Conservation (phyloP, 2,888 invertebrate genomes). For the Theretra japonica region DNA sequence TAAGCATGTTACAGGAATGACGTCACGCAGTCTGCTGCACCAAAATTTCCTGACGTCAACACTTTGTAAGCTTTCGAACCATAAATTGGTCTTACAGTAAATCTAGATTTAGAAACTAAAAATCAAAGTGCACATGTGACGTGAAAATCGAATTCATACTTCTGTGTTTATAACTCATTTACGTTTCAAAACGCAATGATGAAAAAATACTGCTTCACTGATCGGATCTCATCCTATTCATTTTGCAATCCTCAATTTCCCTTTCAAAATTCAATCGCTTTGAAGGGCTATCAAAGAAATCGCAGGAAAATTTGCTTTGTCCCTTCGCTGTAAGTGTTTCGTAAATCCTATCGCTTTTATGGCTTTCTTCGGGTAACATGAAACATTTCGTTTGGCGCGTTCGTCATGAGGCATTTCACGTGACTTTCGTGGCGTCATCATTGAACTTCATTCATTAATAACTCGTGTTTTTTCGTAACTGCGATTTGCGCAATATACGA, state of each 20-base stretch:
- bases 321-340: constrained; percentile 30
- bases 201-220: too few species aligned
- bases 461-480: neutral
- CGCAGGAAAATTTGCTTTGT: constrained; percentile 11
- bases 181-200: too few species aligned
- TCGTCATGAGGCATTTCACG: neutral
- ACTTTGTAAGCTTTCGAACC: too few species aligned
- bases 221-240: too few species aligned
- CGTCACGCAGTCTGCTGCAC: too few species aligned
- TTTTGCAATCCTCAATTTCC: neutral
- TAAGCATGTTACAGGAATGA: too few species aligned
- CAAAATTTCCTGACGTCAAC: too few species aligned
- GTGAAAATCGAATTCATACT: too few species aligned
- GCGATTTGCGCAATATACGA: neutral
- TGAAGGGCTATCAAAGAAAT: constrained; percentile 34
- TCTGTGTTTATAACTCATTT: too few species aligned
- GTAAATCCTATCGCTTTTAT: constrained; percentile 50
- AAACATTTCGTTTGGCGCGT: constrained; percentile 7
- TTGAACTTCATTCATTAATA: neutral
- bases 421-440: neutral
- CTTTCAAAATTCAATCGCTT: constrained; percentile 30
- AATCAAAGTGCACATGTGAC: too few species aligned
- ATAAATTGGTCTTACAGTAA: too few species aligned
- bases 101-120: too few species aligned
- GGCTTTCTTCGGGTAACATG: constrained; percentile 37